Evolutionary conservation across 2,888 invertebrate genomes (phyloP).

Genomic region (Tricholauxania praeusta): DNA sequence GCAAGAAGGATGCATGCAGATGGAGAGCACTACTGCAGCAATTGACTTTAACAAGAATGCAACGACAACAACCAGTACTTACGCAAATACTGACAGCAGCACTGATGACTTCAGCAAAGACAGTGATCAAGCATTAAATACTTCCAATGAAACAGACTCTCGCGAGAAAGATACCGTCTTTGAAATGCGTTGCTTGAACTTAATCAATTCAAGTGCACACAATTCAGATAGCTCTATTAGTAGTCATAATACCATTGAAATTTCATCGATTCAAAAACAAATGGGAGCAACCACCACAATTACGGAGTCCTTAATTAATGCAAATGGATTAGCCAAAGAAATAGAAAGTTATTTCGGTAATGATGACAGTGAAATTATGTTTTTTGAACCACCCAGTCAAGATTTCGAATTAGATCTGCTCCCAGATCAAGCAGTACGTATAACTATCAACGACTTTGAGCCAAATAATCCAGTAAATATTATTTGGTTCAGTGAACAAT

Average conservation of each 20-base stretch:
- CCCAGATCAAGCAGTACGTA: constrained; percentile 50
- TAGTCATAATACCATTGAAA: no score
- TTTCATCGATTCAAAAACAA: no score
- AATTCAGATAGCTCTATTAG: neutral
- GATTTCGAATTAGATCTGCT: constrained; percentile 53
- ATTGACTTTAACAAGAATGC: neutral
- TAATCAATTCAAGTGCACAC: neutral
- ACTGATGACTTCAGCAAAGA: neutral
- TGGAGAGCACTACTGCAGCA: neutral
- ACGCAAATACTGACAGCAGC: neutral
- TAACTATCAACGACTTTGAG: constrained; percentile 48
- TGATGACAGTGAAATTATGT: constrained; percentile 35
- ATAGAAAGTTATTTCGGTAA: no score
- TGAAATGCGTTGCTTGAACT: constrained; percentile 39
- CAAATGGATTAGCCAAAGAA: no score
- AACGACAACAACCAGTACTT: constrained; percentile 2
- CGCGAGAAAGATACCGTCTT: constrained; percentile 2
- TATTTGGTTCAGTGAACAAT: constrained; percentile 60
- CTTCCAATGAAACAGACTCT: neutral
- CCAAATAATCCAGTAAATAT: constrained; percentile 49
- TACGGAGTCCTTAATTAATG: no score
- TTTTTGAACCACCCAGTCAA: constrained; percentile 55
- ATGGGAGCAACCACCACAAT: no score
- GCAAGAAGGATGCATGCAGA: constrained; percentile 39
- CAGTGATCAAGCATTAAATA: neutral